phyloP scores from a whole-genome alignment of 2,113 vertebrate genomes.

The Uria aalge region DNA sequence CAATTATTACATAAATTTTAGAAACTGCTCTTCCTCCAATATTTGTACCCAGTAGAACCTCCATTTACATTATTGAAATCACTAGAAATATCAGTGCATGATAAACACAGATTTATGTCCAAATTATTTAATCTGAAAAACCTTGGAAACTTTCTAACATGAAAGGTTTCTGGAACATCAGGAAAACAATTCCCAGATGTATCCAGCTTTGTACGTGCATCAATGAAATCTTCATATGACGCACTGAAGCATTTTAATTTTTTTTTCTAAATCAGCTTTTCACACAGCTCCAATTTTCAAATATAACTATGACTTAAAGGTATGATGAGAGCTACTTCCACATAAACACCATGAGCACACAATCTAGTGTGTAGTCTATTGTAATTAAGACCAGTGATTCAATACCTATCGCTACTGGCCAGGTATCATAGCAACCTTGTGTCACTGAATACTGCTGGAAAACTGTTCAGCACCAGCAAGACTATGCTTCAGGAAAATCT shows the following conservation, averaged over 20 bases:
- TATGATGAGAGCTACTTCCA: neutral
- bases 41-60: neutral
- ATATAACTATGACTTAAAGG: neutral
- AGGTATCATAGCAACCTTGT: constrained; percentile 72
- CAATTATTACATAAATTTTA: neutral
- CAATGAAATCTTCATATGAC: neutral
- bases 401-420: constrained; percentile 54
- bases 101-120: neutral
- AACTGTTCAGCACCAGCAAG: constrained; percentile 59
- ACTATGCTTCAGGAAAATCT: constrained; percentile 51
- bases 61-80: neutral
- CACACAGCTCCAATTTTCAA: neutral
- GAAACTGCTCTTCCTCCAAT: neutral
- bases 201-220: neutral
- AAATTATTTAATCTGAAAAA: neutral
- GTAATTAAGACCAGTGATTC: constrained; percentile 66
- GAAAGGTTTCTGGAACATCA: neutral
- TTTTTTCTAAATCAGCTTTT: neutral
- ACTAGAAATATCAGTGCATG: neutral
- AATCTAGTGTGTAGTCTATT: neutral
- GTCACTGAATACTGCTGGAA: constrained; percentile 52
- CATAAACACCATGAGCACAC: neutral
- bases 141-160: neutral
- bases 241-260: neutral
- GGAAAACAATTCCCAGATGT: neutral